A percentile compares a stretch with the other conserved stretches of the same genome.
Conservation (phyloP, 2,888 invertebrate genomes). For the Elmis aenea region DNA sequence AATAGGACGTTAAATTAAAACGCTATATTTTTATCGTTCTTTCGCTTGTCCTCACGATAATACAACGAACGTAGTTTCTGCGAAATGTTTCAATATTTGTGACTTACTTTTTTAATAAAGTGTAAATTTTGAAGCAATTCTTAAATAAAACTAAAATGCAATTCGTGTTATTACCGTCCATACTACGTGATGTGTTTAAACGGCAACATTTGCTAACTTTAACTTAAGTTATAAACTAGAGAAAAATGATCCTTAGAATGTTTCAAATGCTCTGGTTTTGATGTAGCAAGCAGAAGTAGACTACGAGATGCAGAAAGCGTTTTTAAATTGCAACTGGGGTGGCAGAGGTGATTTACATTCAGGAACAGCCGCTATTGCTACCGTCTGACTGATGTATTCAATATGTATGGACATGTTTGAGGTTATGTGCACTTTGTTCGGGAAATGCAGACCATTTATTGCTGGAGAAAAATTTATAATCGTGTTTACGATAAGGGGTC, state of each 20-base stretch:
- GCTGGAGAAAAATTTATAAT: too few relatives aligned
- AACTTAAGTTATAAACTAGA: too few relatives aligned
- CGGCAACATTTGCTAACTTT: too few relatives aligned
- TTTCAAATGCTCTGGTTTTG: conserved; percentile 10
- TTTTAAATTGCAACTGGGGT: conserved; percentile 28
- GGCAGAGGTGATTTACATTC: conserved; percentile 31
- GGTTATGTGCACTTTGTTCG: conserved; percentile 25
- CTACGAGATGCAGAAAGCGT: conserved; percentile 23
- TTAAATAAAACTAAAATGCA: too few relatives aligned
- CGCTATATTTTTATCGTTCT: too few relatives aligned
- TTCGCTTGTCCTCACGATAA: too few relatives aligned
- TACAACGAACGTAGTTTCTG: too few relatives aligned
- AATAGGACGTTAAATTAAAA: too few relatives aligned
- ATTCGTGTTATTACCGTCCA: background rate
- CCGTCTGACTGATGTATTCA: conserved; percentile 31
- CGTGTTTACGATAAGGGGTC: too few relatives aligned
- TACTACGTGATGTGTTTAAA: background rate
- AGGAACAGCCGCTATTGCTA: conserved; percentile 24
- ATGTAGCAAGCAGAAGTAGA: conserved; percentile 11
- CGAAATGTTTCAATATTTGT: too few relatives aligned
- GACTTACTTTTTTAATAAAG: too few relatives aligned
- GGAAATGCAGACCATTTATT: conserved; percentile 18
- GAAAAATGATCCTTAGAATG: conserved; percentile 6
- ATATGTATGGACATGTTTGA: conserved; percentile 33
- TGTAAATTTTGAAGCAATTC: too few relatives aligned